Percentiles rank a stretch among this genome's conserved stretches.
These are phyloP conservation scores for Anolis apletophallus DNA, from an alignment of 2,797 vertebrate genomes.

Conservation along the genomic window DNA sequence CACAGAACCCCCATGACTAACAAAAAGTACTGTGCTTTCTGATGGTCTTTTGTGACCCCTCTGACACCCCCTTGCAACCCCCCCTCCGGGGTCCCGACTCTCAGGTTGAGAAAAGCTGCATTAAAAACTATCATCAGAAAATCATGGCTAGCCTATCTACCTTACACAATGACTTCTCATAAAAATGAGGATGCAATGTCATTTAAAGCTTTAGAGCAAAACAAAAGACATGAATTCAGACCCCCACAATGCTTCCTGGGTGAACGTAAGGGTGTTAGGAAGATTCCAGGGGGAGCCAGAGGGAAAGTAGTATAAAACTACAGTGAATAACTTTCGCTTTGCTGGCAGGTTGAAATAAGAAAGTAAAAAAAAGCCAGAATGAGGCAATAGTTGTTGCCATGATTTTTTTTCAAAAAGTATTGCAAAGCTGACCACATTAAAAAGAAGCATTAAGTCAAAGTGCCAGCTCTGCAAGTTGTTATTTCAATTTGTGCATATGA, in stretches of 20 bases:
- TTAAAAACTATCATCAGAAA: not conserved
- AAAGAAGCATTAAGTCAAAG: slow-evolving; percentile 50
- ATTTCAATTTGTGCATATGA: slow-evolving; percentile 47
- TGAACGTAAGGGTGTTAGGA: not conserved
- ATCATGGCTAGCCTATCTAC: not conserved
- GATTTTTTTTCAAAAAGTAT: slow-evolving; percentile 34
- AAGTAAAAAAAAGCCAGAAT: slow-evolving; percentile 48
- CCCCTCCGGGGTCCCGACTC: too few species aligned
- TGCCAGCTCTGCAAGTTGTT: slow-evolving; percentile 53
- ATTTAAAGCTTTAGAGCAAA: not conserved
- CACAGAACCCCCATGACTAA: too few species aligned
- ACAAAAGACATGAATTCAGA: not conserved
- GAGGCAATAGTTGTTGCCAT: slow-evolving; percentile 40
- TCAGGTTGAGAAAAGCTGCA: too few species aligned
- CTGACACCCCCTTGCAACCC: too few species aligned
- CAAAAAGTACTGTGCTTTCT: too few species aligned
- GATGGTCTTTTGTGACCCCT: too few species aligned
- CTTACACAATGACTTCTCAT: not conserved
- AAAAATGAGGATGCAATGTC: not conserved
- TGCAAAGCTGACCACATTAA: slow-evolving; percentile 65
- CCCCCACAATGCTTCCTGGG: not conserved
- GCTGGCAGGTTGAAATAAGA: slow-evolving; percentile 41
- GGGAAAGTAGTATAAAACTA: not conserved
- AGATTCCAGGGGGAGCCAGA: not conserved
- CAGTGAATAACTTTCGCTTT: not conserved